Percentiles rank a stretch among this genome's conserved stretches.
phyloP scores from a whole-genome alignment of 2,797 vertebrate genomes.

The Centroberyx gerrardi region DNA sequence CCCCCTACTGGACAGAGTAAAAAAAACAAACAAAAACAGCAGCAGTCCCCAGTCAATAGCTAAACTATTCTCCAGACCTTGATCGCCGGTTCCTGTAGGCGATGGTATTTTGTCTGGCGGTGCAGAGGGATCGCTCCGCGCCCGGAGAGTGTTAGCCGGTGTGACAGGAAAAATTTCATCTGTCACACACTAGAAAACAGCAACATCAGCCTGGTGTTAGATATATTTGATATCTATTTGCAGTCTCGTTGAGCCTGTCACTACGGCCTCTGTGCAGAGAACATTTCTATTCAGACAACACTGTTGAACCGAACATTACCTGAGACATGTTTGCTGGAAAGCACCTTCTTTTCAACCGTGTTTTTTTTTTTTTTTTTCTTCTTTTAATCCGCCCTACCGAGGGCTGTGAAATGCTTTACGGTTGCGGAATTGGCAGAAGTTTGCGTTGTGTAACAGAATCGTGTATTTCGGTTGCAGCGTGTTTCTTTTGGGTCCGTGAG shows the following conservation, averaged over 20 bases:
- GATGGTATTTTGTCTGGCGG: constrained; percentile 52
- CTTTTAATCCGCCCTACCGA: neutral
- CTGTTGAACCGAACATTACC: constrained; percentile 12
- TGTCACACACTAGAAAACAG: constrained; percentile 35
- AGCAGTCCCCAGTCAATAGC: constrained; percentile 45
- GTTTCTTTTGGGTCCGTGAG: constrained; percentile 50
- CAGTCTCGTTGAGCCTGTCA: constrained; percentile 35
- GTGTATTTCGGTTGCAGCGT: constrained; percentile 39
- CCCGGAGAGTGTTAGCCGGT: constrained; percentile 56
- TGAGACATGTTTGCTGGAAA: constrained; percentile 18
- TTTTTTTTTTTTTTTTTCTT: constrained; percentile 15
- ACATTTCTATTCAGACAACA: neutral
- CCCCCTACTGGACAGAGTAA: constrained; percentile 42
- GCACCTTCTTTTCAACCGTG: constrained; percentile 11
- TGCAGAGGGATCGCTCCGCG: constrained; percentile 39
- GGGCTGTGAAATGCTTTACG: constrained; percentile 22
- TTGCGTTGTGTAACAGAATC: constrained; percentile 33
- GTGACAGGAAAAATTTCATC: constrained; percentile 59
- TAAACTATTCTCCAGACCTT: constrained; percentile 42
- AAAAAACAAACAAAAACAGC: constrained; percentile 16
- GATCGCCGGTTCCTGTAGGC: constrained; percentile 54
- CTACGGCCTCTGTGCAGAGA: neutral
- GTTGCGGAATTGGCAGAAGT: constrained; percentile 34
- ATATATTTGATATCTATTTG: constrained; percentile 30
- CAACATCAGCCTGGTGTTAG: constrained; percentile 26